Evolutionary conservation across 2,888 invertebrate species (phyloP).

Genomic region (Nematopogon swammerdamellus): DNA sequence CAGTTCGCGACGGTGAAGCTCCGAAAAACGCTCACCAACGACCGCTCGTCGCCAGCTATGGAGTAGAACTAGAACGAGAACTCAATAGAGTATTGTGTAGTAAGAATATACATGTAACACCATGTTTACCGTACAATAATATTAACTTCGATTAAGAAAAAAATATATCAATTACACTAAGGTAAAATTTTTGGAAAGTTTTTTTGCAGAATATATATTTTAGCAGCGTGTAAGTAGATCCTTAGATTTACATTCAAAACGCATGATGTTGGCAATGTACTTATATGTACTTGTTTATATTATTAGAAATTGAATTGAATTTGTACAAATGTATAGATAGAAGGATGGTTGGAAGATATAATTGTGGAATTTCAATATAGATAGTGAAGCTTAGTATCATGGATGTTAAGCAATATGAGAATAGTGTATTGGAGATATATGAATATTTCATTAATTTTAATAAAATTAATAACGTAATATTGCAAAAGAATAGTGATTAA

Average conservation of each 20-base stretch:
- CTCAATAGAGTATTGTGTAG: not conserved
- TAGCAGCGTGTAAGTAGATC: not conserved
- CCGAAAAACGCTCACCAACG: constrained; percentile 83
- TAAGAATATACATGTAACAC: not conserved
- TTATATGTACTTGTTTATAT: not conserved
- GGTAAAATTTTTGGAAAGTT: constrained; percentile 3
- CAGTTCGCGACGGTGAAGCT: constrained; percentile 88
- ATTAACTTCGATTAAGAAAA: not conserved
- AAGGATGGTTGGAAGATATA: not conserved
- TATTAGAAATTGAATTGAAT: not conserved
- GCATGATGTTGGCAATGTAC: not conserved
- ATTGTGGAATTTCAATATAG: not conserved
- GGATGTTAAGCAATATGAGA: too few species aligned
- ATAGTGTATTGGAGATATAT: too few species aligned
- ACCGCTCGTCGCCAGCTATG: constrained; percentile 78
- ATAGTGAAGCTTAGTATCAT: not conserved
- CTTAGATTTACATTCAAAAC: not conserved
- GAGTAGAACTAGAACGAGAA: constrained; percentile 27
- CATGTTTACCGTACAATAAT: not conserved
- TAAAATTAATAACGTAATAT: too few species aligned
- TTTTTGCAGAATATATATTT: constrained; percentile 1
- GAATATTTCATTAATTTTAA: too few species aligned
- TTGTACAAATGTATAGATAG: not conserved
- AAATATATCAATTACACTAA: constrained; percentile 3
- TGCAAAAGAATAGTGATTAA: too few species aligned